These are phyloP conservation scores for Resseliella maxima DNA, from an alignment of 2,888 invertebrate species.

Conservation along the genomic window DNA sequence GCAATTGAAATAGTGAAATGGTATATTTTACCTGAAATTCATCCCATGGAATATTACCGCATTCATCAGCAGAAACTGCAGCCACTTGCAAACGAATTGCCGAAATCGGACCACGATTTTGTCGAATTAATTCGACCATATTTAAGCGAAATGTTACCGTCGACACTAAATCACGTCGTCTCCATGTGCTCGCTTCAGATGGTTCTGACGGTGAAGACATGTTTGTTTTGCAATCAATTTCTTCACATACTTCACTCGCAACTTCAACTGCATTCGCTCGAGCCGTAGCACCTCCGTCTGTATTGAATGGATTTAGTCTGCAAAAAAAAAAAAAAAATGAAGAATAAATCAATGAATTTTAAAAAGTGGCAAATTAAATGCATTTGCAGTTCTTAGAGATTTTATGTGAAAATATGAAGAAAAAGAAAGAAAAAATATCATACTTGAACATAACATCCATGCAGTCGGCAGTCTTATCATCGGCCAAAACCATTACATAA, in stretches of 20 bases:
- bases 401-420: neutral
- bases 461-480: conserved; percentile 74
- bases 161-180: conserved; percentile 80
- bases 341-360: no score
- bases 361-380: no score
- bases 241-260: conserved; percentile 86
- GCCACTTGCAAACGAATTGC: conserved; percentile 77
- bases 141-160: conserved; percentile 71
- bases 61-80: conserved; percentile 82
- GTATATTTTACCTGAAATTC: conserved; percentile 83
- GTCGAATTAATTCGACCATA: conserved; percentile 78
- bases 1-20: neutral
- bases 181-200: conserved; percentile 82
- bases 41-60: conserved; percentile 90
- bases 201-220: conserved; percentile 86
- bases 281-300: conserved; percentile 67
- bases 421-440: neutral
- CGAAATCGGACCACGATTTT: conserved; percentile 76
- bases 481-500: conserved; percentile 78
- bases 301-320: conserved; percentile 68
- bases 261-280: conserved; percentile 75
- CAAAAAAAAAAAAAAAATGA: neutral
- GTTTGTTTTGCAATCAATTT: conserved; percentile 71
- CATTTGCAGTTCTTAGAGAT: neutral
- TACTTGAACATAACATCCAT: conserved; percentile 78